These are phyloP conservation scores for Epinephelus coioides DNA, from an alignment of 2,797 vertebrate species.

Conservation along the genomic window DNA sequence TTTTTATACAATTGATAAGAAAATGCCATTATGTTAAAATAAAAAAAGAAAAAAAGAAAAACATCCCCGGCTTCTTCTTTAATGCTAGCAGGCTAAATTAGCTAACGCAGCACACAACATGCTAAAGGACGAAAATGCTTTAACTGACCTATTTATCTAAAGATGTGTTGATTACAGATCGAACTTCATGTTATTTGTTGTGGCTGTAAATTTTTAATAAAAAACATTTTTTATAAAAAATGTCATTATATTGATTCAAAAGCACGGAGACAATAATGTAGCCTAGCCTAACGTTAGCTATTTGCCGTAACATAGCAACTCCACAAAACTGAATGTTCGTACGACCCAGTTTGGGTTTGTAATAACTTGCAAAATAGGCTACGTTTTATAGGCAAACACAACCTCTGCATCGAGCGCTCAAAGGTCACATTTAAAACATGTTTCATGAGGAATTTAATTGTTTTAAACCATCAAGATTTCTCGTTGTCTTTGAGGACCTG, in stretches of 20 bases:
- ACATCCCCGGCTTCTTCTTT: not conserved
- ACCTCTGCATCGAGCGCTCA: not conserved
- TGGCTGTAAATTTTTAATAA: no score
- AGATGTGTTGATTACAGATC: not conserved
- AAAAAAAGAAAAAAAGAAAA: not conserved
- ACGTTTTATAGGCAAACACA: conserved; percentile 7
- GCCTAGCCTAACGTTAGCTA: no score
- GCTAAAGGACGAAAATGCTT: not conserved
- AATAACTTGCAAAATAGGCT: not conserved
- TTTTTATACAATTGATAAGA: not conserved
- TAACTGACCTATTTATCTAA: not conserved
- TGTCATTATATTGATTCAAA: not conserved
- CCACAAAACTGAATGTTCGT: not conserved
- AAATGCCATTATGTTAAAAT: no score
- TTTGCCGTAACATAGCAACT: not conserved
- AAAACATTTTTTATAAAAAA: not conserved
- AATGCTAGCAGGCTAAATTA: not conserved
- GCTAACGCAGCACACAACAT: not conserved
- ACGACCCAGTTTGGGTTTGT: not conserved
- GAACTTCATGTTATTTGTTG: no score
- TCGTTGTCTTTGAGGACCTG: not conserved
- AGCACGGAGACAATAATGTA: not conserved
- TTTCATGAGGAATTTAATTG: not conserved
- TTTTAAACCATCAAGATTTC: not conserved
- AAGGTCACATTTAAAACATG: not conserved